Base-by-base conservation (phyloP, 1,140 invertebrate species). In the Paracyclopina nana region DNA sequence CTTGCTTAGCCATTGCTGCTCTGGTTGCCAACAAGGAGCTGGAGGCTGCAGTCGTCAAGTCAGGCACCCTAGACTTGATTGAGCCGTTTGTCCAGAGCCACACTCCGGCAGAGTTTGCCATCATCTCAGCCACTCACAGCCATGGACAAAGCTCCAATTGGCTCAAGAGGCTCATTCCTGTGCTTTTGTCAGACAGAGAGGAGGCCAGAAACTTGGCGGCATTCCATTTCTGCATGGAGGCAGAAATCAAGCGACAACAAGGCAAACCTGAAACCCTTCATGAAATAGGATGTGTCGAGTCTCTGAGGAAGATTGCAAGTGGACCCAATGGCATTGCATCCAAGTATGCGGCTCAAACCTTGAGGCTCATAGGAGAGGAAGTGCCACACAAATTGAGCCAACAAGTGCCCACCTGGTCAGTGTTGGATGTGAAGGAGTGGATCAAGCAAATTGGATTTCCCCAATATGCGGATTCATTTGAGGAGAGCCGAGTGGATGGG, bases 221-320 rank as follows among this genome's bases (percentile, higher is more conserved):
- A 24, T 99, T 98, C 64, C 94, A 98, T 63, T 98, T 99, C 63
- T 95, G 90, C 59, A 95, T 98, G 87, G 94, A 98, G 65, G 92
- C 94, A 2, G 85, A 83, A 9, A 97, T 98, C 29, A 97, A 97
- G 61, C 82, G 91, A 58, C 79, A 87, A 57, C 92, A 97, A 65
- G 84, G 86, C 11, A 90, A 92, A 54, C 82, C 87, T 0, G 79
- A 86, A 63, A 81, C 94, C 57, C 96, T 98, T 61, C 72, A 77
- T 46, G 86, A 91, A 63, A 96, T 98, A 54, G 85, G 83, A 43
- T 91, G 88, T 1, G 82, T 98, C 44, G 85, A 94, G 57, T 82
- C 90, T 0, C 68, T 98, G 52, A 96, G 95, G 62, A 86, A 83
- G 59, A 85, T 96, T 0, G 94, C 94, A 5, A 91, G 87, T 61